Evolutionary conservation across 2,888 invertebrate species (phyloP).

Genomic region (Ptilodon capucinus): DNA sequence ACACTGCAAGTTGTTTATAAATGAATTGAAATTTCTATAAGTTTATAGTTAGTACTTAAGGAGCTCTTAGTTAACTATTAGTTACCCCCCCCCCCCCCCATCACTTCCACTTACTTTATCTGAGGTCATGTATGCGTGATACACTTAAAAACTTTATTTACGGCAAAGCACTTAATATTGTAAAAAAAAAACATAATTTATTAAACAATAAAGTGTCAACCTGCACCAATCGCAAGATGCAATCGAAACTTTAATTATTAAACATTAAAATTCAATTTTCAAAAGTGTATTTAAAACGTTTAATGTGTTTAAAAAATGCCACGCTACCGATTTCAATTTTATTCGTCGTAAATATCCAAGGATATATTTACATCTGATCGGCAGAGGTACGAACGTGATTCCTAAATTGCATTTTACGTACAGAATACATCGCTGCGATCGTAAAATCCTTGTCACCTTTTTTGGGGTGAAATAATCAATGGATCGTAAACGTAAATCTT

Average conservation of each 20-base stretch:
- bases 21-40: no score
- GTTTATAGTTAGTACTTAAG: no score
- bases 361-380: conserved; percentile 35
- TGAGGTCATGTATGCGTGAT: no score
- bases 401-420: conserved; percentile 50
- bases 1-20: no score
- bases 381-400: conserved; percentile 23
- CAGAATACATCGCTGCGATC: conserved; percentile 19
- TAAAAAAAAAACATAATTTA: neutral
- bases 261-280: neutral
- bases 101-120: neutral
- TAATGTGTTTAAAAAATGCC: neutral
- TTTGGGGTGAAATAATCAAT: conserved; percentile 25
- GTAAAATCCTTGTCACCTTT: conserved; percentile 28
- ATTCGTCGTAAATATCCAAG: conserved; percentile 37
- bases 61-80: no score
- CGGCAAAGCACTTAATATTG: neutral
- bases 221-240: neutral
- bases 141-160: neutral
- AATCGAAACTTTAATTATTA: neutral
- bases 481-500: conserved; percentile 22
- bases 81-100: no score
- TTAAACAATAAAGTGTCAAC: conserved; percentile 6
- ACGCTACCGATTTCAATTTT: conserved; percentile 32
- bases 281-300: neutral